Percentiles rank a stretch among this genome's conserved stretches.
These are phyloP conservation scores for Rhingia campestris DNA, from an alignment of 2,888 invertebrate genomes.

Conservation along the genomic window DNA sequence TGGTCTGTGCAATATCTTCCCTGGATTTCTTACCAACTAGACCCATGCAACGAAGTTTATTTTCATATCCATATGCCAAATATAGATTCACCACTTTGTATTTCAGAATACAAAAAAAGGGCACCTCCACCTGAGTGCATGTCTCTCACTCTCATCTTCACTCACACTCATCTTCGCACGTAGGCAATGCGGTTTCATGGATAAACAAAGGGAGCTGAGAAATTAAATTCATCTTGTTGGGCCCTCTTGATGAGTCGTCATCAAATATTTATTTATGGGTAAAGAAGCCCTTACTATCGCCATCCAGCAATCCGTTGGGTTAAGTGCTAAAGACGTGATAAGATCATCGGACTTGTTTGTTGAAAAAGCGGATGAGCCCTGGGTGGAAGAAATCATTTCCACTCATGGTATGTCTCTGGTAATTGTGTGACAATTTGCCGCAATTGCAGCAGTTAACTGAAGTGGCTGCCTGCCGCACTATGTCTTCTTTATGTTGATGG, in stretches of 20 bases:
- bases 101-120: slow-evolving; percentile 6
- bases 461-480: slow-evolving; percentile 28
- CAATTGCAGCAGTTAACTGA: slow-evolving; percentile 36
- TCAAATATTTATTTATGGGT: slow-evolving; percentile 67
- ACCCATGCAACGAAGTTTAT: slow-evolving; percentile 54
- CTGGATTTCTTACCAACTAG: slow-evolving; percentile 4
- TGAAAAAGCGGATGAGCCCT: slow-evolving; percentile 51
- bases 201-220: slow-evolving; percentile 44
- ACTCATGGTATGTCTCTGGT: slow-evolving; percentile 20
- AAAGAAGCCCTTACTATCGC: slow-evolving; percentile 45
- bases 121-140: slow-evolving; percentile 53
- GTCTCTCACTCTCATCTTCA: slow-evolving; percentile 16
- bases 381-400: slow-evolving; percentile 26
- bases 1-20: neutral
- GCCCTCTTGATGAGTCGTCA: slow-evolving; percentile 49
- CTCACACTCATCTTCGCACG: neutral
- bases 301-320: slow-evolving; percentile 51
- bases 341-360: slow-evolving; percentile 60
- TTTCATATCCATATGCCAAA: slow-evolving; percentile 36
- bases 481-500: slow-evolving; percentile 8
- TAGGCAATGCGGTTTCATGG: slow-evolving; percentile 40
- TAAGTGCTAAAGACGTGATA: slow-evolving; percentile 64
- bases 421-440: slow-evolving; percentile 52
- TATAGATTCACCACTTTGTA: slow-evolving; percentile 21
- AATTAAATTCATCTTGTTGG: slow-evolving; percentile 58